These are phyloP conservation scores for Anguilla rostrata DNA, from an alignment of 2,113 vertebrate genomes.

Conservation along the genomic window DNA sequence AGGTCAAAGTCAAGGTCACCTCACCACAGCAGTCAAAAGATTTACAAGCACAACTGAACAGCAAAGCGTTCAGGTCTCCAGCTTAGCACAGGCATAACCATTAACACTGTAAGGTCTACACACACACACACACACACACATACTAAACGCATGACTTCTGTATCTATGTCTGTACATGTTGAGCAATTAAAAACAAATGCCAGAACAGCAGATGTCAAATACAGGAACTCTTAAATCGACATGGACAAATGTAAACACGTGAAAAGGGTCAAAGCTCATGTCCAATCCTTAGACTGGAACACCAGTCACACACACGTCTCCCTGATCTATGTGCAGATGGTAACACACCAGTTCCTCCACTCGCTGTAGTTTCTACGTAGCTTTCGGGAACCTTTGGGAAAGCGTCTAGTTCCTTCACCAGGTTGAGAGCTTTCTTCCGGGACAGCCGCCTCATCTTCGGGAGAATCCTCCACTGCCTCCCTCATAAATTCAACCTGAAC, in stretches of 20 bases:
- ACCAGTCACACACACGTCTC: not conserved
- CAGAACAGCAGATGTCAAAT: not conserved
- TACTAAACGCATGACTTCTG: not conserved
- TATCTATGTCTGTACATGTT: not conserved
- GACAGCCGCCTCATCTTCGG: constrained; percentile 90
- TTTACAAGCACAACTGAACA: too few relatives aligned
- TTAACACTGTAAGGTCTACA: not conserved
- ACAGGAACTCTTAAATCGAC: not conserved
- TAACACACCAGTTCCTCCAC: constrained; percentile 85
- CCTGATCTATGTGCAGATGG: not conserved
- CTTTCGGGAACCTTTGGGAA: constrained; percentile 97
- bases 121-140: not conserved
- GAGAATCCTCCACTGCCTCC: constrained; percentile 52
- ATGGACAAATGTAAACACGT: not conserved
- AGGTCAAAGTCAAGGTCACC: not conserved
- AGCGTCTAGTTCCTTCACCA: constrained; percentile 94
- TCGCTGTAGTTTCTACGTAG: constrained; percentile 91
- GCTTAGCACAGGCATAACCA: not conserved
- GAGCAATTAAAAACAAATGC: not conserved
- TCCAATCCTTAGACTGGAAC: not conserved
- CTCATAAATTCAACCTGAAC: constrained; percentile 64
- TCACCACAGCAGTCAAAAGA: not conserved
- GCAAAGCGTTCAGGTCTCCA: too few relatives aligned
- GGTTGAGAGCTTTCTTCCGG: constrained; percentile 89
- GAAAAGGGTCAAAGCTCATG: not conserved